Conservation (phyloP, 2,113 vertebrate genomes). For the Rallus limicola region DNA sequence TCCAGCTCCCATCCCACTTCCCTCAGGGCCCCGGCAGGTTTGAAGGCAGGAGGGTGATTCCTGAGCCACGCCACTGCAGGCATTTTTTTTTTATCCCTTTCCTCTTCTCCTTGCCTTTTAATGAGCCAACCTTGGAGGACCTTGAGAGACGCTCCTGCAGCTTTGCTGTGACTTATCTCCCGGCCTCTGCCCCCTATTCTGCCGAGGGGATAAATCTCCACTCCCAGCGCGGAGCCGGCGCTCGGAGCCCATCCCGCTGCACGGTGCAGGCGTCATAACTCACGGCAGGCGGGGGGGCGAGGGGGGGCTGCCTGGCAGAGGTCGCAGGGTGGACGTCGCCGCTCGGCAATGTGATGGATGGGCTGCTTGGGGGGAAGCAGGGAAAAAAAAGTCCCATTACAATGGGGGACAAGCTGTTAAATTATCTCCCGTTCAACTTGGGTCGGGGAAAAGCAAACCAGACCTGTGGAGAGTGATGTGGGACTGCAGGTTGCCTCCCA, state of each 20-base stretch:
- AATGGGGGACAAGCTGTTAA: not conserved
- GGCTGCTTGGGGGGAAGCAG: not conserved
- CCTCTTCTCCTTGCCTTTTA: slow-evolving; percentile 2
- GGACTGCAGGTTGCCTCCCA: not conserved
- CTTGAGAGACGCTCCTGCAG: not conserved
- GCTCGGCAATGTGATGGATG: not conserved
- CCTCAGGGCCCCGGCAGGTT: not conserved
- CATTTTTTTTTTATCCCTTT: not conserved
- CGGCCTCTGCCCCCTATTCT: not conserved
- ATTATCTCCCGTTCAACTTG: not conserved
- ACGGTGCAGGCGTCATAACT: not conserved
- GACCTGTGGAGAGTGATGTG: not conserved
- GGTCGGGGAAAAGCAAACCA: not conserved
- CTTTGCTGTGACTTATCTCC: slow-evolving; percentile 10
- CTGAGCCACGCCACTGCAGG: not conserved
- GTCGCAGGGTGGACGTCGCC: not conserved
- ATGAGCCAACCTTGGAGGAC: slow-evolving; percentile 37
- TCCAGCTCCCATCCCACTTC: not conserved
- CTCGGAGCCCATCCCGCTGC: fast-evolving
- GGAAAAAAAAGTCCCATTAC: not conserved
- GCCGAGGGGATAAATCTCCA: slow-evolving; percentile 25
- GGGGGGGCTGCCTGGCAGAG: not conserved
- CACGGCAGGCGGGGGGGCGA: not conserved
- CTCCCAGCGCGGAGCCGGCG: not conserved
- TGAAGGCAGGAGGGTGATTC: not conserved